phyloP scores from a whole-genome alignment of 2,797 vertebrate genomes.

The Pseudomugil tenellus region DNA sequence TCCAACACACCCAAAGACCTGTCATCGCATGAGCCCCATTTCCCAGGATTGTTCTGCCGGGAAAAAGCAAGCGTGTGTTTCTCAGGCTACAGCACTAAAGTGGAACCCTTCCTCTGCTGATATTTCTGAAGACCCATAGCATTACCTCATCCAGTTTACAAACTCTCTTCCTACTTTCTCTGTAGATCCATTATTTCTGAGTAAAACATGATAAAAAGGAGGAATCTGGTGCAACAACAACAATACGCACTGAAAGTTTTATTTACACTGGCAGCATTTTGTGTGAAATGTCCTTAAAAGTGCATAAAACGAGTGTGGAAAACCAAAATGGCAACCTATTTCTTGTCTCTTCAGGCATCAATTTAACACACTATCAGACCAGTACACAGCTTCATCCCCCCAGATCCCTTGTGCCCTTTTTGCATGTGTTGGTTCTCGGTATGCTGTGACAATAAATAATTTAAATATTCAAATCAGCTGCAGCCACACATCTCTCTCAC shows the following conservation, averaged over 20 bases:
- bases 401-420: conserved; percentile 37
- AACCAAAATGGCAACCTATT: conserved; percentile 1
- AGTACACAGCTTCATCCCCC: conserved; percentile 36
- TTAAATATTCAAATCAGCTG: conserved; percentile 78
- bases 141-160: conserved; percentile 61
- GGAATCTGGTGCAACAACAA: background rate
- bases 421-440: conserved; percentile 41
- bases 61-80: conserved; percentile 60
- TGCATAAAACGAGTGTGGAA: background rate
- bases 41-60: conserved; percentile 79
- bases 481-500: conserved; percentile 61
- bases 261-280: conserved; percentile 14
- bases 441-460: conserved; percentile 71
- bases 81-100: conserved; percentile 53
- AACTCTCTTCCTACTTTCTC: conserved; percentile 21
- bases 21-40: conserved; percentile 58
- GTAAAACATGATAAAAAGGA: background rate
- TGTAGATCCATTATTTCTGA: conserved; percentile 39
- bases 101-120: conserved; percentile 32
- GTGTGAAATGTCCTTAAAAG: background rate
- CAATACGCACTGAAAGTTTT: conserved; percentile 35
- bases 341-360: conserved; percentile 3
- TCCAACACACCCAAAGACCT: conserved; percentile 17
- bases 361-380: conserved; percentile 32
- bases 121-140: conserved; percentile 36